These are phyloP conservation scores for Aplocera efformata DNA, from an alignment of 2,888 invertebrate genomes.

Conservation along the genomic window DNA sequence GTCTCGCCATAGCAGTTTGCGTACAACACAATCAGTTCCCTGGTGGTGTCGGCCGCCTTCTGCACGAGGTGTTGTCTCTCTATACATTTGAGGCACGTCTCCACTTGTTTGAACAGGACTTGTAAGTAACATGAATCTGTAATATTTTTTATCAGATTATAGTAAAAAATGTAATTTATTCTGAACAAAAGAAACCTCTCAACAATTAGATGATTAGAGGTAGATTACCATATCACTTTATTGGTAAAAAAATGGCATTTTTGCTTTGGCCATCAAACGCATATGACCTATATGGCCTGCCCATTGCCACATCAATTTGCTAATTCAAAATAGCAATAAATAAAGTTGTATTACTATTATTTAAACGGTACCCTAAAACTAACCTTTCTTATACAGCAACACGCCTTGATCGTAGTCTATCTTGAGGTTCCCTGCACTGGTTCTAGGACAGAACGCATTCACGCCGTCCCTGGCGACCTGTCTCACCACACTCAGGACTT, in stretches of 20 bases:
- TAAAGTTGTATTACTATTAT: no score
- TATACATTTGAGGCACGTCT: slow-evolving; percentile 53
- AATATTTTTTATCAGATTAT: slow-evolving; percentile 18
- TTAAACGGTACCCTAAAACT: no score
- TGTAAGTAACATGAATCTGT: slow-evolving; percentile 65
- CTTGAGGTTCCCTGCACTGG: slow-evolving; percentile 48
- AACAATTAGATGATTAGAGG: no score
- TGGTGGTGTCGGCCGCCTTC: slow-evolving; percentile 35
- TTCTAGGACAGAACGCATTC: slow-evolving; percentile 41
- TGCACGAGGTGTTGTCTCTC: slow-evolving; percentile 37
- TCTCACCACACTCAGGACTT: slow-evolving; percentile 37
- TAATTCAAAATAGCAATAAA: no score
- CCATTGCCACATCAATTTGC: no score
- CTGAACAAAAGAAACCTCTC: no score
- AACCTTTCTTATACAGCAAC: slow-evolving; percentile 62
- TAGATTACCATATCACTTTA: no score
- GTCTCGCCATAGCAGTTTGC: slow-evolving; percentile 30
- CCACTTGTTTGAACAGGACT: slow-evolving; percentile 60
- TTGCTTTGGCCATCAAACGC: no score
- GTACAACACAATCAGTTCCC: slow-evolving; percentile 43
- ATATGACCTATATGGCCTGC: no score
- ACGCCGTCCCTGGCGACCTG: slow-evolving; percentile 8
- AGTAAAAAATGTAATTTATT: no score
- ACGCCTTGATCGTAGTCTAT: slow-evolving; percentile 69
- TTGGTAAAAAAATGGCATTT: no score